Conservation (phyloP, 2,113 vertebrate genomes). For the Seriola rivoliana region DNA sequence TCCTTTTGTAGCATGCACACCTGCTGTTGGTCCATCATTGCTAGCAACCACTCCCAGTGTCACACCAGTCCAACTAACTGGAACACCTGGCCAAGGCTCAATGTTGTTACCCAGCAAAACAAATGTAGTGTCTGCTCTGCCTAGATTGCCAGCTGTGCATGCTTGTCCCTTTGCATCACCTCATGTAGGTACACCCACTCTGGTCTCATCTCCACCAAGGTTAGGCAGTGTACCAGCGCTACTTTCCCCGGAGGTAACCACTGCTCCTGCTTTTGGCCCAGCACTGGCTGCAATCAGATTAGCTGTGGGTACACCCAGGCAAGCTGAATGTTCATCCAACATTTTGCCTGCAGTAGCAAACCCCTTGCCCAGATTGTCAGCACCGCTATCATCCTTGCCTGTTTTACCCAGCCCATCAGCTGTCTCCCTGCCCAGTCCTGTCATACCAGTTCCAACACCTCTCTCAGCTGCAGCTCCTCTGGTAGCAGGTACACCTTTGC, state of each 20-base stretch:
- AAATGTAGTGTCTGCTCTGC: conserved; percentile 59
- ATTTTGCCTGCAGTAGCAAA: conserved; percentile 33
- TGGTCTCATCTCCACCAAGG: conserved; percentile 41
- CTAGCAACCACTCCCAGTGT: conserved; percentile 47
- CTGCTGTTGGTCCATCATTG: conserved; percentile 51
- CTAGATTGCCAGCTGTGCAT: conserved; percentile 35
- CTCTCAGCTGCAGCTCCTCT: conserved; percentile 67
- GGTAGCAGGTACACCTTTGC: conserved; percentile 62
- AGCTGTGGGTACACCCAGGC: conserved; percentile 18
- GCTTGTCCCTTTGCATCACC: conserved; percentile 42
- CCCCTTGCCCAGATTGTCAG: conserved; percentile 38
- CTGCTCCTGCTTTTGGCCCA: conserved; percentile 32
- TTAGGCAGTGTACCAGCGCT: conserved; percentile 37
- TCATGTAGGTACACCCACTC: conserved; percentile 31
- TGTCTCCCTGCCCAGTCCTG: conserved; percentile 23
- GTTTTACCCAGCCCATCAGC: conserved; percentile 38
- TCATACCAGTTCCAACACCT: conserved; percentile 26
- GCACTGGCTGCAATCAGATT: conserved; percentile 33
- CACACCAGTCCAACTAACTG: conserved; percentile 32
- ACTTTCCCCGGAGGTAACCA: conserved; percentile 46
- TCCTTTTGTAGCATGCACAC: conserved; percentile 61
- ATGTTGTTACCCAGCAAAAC: conserved; percentile 54
- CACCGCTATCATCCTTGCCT: conserved; percentile 47
- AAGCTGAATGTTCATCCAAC: conserved; percentile 42
- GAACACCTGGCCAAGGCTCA: conserved; percentile 32